Base-by-base conservation (phyloP, 2,888 invertebrate genomes). In the Drosophila atroscutellata region DNA sequence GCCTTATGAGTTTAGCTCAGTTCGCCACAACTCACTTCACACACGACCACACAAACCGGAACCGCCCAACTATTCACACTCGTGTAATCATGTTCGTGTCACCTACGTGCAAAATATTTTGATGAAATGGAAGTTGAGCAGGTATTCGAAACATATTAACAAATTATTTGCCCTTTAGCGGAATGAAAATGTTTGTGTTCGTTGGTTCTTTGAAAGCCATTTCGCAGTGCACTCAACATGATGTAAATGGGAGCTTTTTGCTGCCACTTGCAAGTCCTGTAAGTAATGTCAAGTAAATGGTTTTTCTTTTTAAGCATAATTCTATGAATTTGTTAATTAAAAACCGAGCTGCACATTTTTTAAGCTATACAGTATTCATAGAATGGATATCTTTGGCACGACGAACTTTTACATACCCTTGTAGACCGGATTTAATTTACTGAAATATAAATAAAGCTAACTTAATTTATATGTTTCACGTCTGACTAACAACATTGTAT, bases 221-320 rank as follows among this genome's bases (percentile, higher is more conserved):
- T 57, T 55, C 56, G 3, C 28, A 51, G 30, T 15, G 13, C 4
- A 20, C 20, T 20, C 7, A 51, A n/a, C 20, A 30, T 50, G 13
- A 3, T n/a, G 62, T 39, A 51, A 32, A 47, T 57, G 42, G 18
- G 49, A 52, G 54, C 71, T 37, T 45, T 26, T 15, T 18, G 15
- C 42, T 11, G 24, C 28, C 47, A 20, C 24, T 32, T 18, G 47
- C 32, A 55, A 37, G 32, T 34, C 28, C n/a, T 60, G 34, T 0
- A 28, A 28, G 28, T 28, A 6, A 7, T 7, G 28, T 7, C 28
- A 7, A 28, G 28, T 7, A 7, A 28, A 57, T 39, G 51, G 50
- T 54, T 70, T 70, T 74, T 36, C 51, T 54, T 78, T 74, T 70
- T 51, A 64, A 28, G 66, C 70, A 61, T 59, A 81, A 78, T 60